Percentiles rank a stretch among this genome's conserved stretches.
Conservation (phyloP, 2,888 invertebrate species). For the Thysanoteuthis rhombus region DNA sequence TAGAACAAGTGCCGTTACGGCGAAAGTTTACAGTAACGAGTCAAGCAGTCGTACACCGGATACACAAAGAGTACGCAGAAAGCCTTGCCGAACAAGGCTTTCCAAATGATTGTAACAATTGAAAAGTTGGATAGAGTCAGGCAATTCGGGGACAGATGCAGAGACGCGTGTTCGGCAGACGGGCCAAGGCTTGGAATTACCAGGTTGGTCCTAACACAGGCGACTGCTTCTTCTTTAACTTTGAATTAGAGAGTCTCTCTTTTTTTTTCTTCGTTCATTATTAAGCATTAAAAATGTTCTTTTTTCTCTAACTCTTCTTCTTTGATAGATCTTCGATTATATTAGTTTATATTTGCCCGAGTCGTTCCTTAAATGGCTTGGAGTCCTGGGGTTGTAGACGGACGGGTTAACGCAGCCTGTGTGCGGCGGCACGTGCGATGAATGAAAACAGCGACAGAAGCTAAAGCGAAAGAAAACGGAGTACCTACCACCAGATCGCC, state of each 20-base stretch:
- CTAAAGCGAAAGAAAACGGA: too few species aligned
- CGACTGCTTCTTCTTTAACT: too few species aligned
- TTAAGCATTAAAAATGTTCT: background rate
- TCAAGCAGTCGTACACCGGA: background rate
- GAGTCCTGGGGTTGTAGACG: background rate
- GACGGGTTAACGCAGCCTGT: background rate
- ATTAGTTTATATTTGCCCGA: background rate
- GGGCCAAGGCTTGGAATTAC: background rate
- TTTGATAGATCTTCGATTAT: slow-evolving; percentile 12
- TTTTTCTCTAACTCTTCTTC: background rate
- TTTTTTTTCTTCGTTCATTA: background rate
- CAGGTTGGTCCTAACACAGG: too few species aligned
- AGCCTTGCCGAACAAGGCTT: background rate
- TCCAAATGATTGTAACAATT: background rate
- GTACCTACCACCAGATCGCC: too few species aligned
- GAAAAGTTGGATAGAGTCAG: background rate
- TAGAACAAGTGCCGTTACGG: too few species aligned
- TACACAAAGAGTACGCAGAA: background rate
- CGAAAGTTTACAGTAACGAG: too few species aligned
- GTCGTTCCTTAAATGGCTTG: background rate
- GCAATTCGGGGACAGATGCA: background rate
- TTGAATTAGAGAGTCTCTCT: too few species aligned
- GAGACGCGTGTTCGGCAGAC: background rate
- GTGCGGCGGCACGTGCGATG: background rate
- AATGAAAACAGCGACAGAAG: background rate